These are phyloP conservation scores for Clarias gariepinus DNA, from an alignment of 2,113 vertebrate species.

Conservation along the genomic window DNA sequence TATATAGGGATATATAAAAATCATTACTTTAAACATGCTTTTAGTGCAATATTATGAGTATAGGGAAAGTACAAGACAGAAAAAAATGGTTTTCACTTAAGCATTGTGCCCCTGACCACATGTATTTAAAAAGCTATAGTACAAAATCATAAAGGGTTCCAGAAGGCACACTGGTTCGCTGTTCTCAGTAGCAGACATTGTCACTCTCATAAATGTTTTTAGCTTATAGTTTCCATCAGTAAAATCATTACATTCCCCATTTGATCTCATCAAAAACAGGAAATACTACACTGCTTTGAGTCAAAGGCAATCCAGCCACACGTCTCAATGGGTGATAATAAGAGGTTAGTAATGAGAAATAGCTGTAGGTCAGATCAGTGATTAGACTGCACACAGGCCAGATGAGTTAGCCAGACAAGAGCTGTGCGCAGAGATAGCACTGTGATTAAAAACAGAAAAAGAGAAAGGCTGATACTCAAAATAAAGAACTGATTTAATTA, in stretches of 20 bases:
- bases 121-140: constrained; percentile 18
- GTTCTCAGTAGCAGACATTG: constrained; percentile 66
- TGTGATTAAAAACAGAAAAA: constrained; percentile 12
- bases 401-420: constrained; percentile 26
- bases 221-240: constrained; percentile 75
- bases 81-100: not conserved
- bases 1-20: not conserved
- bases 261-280: constrained; percentile 65
- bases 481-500: constrained; percentile 9
- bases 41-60: not conserved
- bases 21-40: not conserved
- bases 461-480: not conserved
- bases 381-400: constrained; percentile 28
- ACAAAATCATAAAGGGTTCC: constrained; percentile 64
- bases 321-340: constrained; percentile 58
- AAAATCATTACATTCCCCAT: constrained; percentile 65
- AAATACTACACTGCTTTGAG: constrained; percentile 63
- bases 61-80: not conserved
- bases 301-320: constrained; percentile 63
- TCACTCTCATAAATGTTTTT: constrained; percentile 68
- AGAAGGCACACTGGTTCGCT: constrained; percentile 61
- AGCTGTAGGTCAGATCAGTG: constrained; percentile 25
- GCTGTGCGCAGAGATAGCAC: not conserved
- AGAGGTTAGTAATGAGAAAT: constrained; percentile 42
- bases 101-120: not conserved